These are phyloP conservation scores for Orthonyx spaldingii DNA, from an alignment of 2,113 vertebrate species.

Conservation along the genomic window DNA sequence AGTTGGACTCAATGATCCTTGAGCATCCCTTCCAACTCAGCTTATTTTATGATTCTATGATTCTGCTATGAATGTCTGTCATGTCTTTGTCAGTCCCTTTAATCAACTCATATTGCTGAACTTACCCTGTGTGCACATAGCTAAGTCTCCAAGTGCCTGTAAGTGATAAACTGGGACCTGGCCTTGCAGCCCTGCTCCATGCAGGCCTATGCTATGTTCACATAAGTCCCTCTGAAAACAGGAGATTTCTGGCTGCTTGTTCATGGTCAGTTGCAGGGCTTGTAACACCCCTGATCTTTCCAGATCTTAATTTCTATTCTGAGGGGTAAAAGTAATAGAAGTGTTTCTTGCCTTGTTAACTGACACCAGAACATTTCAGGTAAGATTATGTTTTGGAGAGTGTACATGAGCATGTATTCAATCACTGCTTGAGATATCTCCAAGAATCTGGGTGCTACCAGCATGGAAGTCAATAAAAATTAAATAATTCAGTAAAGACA, in stretches of 20 bases:
- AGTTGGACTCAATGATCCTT: fast-evolving
- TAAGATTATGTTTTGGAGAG: neutral
- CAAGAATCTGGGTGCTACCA: neutral
- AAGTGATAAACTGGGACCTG: neutral
- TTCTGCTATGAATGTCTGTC: neutral
- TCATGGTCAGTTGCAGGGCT: neutral
- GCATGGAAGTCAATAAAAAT: neutral
- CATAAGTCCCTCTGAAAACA: neutral
- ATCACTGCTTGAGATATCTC: neutral
- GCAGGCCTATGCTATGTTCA: neutral
- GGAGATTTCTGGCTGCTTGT: neutral
- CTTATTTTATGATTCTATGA: neutral
- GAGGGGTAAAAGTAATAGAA: neutral
- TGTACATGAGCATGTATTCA: neutral
- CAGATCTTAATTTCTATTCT: neutral
- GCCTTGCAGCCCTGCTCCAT: neutral
- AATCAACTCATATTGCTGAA: neutral
- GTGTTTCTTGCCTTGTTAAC: neutral
- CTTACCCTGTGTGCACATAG: neutral
- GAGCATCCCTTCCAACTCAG: neutral
- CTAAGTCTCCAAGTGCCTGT: neutral
- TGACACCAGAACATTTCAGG: neutral
- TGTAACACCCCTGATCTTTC: neutral
- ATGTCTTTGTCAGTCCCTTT: neutral
- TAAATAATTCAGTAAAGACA: neutral